Evolutionary conservation across 2,113 vertebrate species (phyloP), one percentile per base, ranked within the genome.

Genomic region (Bambusicola thoracicus): DNA sequence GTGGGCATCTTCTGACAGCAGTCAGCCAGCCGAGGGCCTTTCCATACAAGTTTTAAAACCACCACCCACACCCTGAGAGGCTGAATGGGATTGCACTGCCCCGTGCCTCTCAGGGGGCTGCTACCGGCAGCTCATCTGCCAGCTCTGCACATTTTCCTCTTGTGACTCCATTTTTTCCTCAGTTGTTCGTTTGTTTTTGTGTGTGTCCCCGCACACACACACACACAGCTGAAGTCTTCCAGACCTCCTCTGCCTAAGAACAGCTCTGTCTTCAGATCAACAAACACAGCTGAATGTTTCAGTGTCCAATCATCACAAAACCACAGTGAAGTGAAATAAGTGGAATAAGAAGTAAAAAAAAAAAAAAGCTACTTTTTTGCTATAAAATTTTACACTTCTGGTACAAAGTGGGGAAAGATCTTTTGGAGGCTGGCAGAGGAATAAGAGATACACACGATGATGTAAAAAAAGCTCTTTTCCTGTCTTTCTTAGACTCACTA

Each of bases 381-480:
- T 76, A 38, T 85, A 82, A 94, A 91, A n/a, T 85, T 93, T 93
- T 93, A 95, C 48, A 55, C 53, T 51, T 92, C 84, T 95, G 67
- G 75, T 74, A 77, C 38, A 59, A 76, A 41, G 20, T 72, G 1
- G 1, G 0, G 32, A 77, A 73, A 87, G 41, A 58, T 41, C 38
- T 73, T 59, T 80, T 81, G 32, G 53, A 93, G 67, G 38, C 22
- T 30, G 56, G 48, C 36, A 36, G 51, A 86, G 53, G 13, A 21
- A 4, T 16, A 72, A 68, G 46, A 84, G 19, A 82, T 66, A 76
- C 59, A 77, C 7, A 74, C 30, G 82, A 67, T 0, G 2, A 30
- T 20, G 78, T 61, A 67, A 79, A 53, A 62, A 44, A 24, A 18
- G 8, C 10, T 13, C 67, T 88, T 68, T 11, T 74, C 83, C 30